These are phyloP conservation scores for Menura novaehollandiae DNA, from an alignment of 2,113 vertebrate genomes.

Conservation along the genomic window DNA sequence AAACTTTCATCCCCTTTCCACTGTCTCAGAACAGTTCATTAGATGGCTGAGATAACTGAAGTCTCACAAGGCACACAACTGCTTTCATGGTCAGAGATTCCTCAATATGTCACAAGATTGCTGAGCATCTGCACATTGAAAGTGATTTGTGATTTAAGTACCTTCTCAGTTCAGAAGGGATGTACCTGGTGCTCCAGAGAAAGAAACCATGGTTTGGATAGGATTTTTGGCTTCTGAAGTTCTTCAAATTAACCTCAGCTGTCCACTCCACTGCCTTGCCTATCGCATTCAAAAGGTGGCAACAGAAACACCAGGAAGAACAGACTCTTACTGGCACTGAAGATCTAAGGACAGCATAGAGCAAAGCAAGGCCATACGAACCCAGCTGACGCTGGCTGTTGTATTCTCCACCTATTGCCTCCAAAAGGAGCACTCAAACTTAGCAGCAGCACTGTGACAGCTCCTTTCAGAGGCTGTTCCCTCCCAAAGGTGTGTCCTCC, in stretches of 20 bases:
- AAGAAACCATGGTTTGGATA: neutral
- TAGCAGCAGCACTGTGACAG: neutral
- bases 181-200: neutral
- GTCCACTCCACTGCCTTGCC: neutral
- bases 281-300: neutral
- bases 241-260: neutral
- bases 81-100: neutral
- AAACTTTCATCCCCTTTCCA: neutral
- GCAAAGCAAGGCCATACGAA: neutral
- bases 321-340: neutral
- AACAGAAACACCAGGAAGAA: neutral
- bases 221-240: neutral
- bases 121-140: neutral
- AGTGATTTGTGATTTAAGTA: neutral
- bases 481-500: neutral
- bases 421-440: neutral
- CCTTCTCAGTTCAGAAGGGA: neutral
- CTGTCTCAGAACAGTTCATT: neutral
- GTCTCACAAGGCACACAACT: neutral
- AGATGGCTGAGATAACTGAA: neutral
- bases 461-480: neutral
- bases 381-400: neutral
- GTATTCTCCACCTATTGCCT: neutral
- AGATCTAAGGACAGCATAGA: neutral
- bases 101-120: neutral